Percentiles rank a stretch among this genome's conserved stretches.
Evolutionary conservation across 2,113 vertebrate species (phyloP).

Genomic region (Scomber japonicus): DNA sequence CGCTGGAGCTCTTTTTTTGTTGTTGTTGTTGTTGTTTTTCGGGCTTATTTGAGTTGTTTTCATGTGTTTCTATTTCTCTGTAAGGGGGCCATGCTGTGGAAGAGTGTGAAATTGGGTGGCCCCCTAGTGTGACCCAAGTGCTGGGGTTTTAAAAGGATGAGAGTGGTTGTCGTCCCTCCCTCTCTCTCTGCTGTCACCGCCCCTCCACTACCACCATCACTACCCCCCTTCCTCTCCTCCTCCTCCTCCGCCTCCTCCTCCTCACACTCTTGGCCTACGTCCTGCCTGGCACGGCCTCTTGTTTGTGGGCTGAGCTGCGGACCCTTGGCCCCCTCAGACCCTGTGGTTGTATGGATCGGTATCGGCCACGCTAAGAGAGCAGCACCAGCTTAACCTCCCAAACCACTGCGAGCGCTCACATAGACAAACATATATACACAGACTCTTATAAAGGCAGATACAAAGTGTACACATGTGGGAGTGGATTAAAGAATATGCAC

Average conservation of each 20-base stretch:
- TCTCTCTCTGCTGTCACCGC: background rate
- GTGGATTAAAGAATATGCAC: constrained; percentile 68
- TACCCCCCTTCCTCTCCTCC: background rate
- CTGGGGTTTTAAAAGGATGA: constrained; percentile 65
- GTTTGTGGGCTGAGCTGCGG: constrained; percentile 63
- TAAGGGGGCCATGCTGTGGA: constrained; percentile 23
- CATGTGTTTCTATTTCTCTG: constrained; percentile 46
- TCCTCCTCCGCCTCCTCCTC: no score
- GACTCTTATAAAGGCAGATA: constrained; percentile 12
- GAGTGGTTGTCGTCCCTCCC: constrained; percentile 47
- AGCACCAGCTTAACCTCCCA: constrained; percentile 66
- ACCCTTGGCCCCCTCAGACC: constrained; percentile 49
- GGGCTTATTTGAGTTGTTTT: constrained; percentile 38
- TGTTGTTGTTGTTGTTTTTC: constrained; percentile 48
- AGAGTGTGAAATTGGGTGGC: constrained; percentile 70
- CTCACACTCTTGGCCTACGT: constrained; percentile 50
- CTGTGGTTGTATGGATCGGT: constrained; percentile 61
- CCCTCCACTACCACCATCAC: background rate
- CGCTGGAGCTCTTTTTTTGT: background rate
- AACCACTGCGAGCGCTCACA: constrained; percentile 32
- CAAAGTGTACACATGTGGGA: constrained; percentile 52
- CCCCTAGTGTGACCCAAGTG: constrained; percentile 70
- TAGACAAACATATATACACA: constrained; percentile 2
- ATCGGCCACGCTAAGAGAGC: constrained; percentile 54
- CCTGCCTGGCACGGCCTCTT: constrained; percentile 62